Conservation (phyloP, 2,797 vertebrate genomes). For the Orestias chungarensis region DNA sequence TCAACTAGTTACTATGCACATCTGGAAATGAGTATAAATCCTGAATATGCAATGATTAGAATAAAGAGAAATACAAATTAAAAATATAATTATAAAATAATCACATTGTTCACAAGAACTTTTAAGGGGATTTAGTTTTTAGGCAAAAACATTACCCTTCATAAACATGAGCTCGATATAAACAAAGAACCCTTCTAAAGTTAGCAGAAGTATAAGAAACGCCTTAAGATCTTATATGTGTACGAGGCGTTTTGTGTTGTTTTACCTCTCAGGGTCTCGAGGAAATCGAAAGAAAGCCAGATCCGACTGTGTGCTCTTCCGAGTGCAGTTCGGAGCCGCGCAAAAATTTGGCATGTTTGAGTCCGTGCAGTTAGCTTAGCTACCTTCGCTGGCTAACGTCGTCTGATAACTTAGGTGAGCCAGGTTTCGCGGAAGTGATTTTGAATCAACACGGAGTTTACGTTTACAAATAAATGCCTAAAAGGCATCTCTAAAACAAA, state of each 20-base stretch:
- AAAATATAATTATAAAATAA: too few species aligned
- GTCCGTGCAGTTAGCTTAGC: constrained; percentile 55
- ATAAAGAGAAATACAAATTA: too few species aligned
- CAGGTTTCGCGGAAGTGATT: rapidly evolving
- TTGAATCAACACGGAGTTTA: background rate
- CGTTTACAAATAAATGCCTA: background rate
- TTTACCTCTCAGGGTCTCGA: constrained; percentile 84
- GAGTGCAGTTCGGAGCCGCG: constrained; percentile 87
- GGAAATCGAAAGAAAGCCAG: constrained; percentile 88
- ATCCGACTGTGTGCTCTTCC: constrained; percentile 87
- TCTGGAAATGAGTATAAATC: too few species aligned
- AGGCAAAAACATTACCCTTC: background rate
- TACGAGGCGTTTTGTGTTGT: background rate
- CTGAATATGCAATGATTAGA: too few species aligned
- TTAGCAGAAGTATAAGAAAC: background rate
- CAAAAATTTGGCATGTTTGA: constrained; percentile 88
- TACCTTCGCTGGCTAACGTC: constrained; percentile 15
- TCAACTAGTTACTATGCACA: too few species aligned
- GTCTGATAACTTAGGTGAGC: constrained; percentile 3
- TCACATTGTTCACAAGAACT: background rate
- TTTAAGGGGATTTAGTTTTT: background rate
- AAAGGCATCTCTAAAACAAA: background rate
- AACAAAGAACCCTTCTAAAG: background rate
- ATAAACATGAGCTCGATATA: background rate
- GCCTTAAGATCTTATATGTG: background rate